A percentile compares a stretch with the other conserved stretches of the same genome.
phyloP scores from a whole-genome alignment of 2,113 vertebrate genomes.

The Axis porcinus region DNA sequence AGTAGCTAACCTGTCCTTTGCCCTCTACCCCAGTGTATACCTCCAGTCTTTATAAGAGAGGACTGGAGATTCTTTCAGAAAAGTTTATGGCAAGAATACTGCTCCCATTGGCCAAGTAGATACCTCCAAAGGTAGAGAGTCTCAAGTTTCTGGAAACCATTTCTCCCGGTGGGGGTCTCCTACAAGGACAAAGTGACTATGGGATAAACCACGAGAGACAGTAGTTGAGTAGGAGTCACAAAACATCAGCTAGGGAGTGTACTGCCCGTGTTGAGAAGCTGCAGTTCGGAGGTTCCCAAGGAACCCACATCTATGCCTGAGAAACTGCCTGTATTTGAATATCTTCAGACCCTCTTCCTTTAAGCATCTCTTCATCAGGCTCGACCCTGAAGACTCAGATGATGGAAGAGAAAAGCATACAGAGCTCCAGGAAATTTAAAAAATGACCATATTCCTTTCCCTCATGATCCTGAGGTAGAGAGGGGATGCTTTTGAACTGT shows the following conservation, averaged over 20 bases:
- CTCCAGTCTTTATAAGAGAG: not conserved
- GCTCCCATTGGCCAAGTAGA: not conserved
- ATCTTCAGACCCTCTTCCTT: not conserved
- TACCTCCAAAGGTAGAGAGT: not conserved
- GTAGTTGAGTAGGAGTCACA: not conserved
- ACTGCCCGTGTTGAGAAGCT: not conserved
- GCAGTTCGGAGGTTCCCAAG: not conserved
- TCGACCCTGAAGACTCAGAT: not conserved
- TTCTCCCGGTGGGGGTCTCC: not conserved
- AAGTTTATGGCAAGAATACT: not conserved
- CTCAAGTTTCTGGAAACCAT: not conserved
- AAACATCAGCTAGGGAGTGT: not conserved
- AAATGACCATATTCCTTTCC: not conserved
- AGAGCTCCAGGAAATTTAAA: not conserved
- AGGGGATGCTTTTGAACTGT: not conserved
- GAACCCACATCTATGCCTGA: not conserved
- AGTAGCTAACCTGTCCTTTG: not conserved
- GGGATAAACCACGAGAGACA: not conserved
- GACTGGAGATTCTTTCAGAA: not conserved
- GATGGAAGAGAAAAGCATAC: not conserved
- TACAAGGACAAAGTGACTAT: not conserved
- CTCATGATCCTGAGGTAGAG: not conserved
- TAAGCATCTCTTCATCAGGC: not conserved
- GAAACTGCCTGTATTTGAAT: not conserved
- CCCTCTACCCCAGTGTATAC: not conserved